A percentile compares a stretch with the other conserved stretches of the same genome.
These are phyloP conservation scores for Drosophila aldrichi DNA, from an alignment of 2,888 invertebrate species.

Conservation along the genomic window DNA sequence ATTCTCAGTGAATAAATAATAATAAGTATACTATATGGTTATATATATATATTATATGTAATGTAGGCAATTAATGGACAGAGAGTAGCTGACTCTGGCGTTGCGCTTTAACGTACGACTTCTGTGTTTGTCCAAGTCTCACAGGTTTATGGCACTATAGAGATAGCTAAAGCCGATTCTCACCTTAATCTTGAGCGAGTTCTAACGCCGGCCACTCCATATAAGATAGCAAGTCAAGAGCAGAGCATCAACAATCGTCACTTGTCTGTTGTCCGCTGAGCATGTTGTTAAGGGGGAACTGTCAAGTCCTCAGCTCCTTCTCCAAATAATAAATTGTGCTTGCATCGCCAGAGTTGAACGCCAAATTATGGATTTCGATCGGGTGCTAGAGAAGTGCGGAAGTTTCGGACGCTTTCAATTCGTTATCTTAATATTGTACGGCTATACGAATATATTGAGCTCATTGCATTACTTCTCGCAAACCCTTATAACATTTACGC, in stretches of 20 bases:
- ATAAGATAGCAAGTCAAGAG: constrained; percentile 51
- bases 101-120: constrained; percentile 10
- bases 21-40: neutral
- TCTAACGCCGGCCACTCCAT: constrained; percentile 51
- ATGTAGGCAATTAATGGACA: constrained; percentile 27
- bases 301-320: neutral
- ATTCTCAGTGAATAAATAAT: neutral
- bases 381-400: constrained; percentile 86
- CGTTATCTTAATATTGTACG: constrained; percentile 86
- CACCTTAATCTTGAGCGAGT: constrained; percentile 50
- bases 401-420: constrained; percentile 86
- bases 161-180: constrained; percentile 57
- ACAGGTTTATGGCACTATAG: constrained; percentile 21
- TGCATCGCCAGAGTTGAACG: neutral
- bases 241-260: constrained; percentile 23
- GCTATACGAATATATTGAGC: constrained; percentile 86
- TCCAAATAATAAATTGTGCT: constrained; percentile 24
- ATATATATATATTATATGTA: too few species aligned
- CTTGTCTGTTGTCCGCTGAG: constrained; percentile 17
- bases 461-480: constrained; percentile 88
- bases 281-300: constrained; percentile 53
- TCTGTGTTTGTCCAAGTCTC: constrained; percentile 43
- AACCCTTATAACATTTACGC: constrained; percentile 87
- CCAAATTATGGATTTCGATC: constrained; percentile 85
- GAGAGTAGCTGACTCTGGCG: constrained; percentile 13